Base-by-base conservation (phyloP, 2,113 vertebrate species). In the Aleadryas rufinucha region DNA sequence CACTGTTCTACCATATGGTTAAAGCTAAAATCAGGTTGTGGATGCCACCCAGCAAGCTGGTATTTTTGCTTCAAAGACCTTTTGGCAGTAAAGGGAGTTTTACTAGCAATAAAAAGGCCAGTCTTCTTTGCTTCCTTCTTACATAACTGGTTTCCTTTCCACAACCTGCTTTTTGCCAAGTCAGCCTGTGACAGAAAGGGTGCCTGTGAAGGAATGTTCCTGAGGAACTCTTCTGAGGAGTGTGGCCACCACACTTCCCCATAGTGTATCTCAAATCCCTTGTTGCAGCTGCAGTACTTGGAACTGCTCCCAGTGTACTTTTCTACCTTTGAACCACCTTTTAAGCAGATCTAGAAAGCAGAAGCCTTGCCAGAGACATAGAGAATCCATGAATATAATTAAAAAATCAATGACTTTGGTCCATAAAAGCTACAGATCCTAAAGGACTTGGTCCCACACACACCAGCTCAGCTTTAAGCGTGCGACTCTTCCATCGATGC, bases 11-110 rank as follows among this genome's bases (percentile, higher is more conserved):
- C 95, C 96, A 96, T 87, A 81, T 92, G 96, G 83, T 68, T 94
- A 92, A 90, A 93, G 85, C 96, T 95, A 97, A 96, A 96, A 92
- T 93, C 95, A 89, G 92, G 60, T 65, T 82, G 76, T 75, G 68
- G 92, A 75, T 95, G 96, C 95, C 86, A 93, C 95, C 92, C 85
- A 96, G 90, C 49, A 96, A 95, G 95, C 49, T 93, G 90, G 90
- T 92, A 90, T 92, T 95, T 96, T 90, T 94, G 76, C 79, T 97
- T 96, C 95, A 93, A 96, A 96, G 88, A 70, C 76, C 79, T 92
- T 96, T 88, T 81, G 83, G 69, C 88, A 88, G 88, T 41, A 84
- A 88, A 91, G 91, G 87, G 82, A 95, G 75, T 92, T 92, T 92
- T 82, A 71, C 76, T 89, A 86, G 88, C 86, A 95, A 65, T 94